phyloP scores from a whole-genome alignment of 1,140 invertebrate species.

The Whitmania pigra region DNA sequence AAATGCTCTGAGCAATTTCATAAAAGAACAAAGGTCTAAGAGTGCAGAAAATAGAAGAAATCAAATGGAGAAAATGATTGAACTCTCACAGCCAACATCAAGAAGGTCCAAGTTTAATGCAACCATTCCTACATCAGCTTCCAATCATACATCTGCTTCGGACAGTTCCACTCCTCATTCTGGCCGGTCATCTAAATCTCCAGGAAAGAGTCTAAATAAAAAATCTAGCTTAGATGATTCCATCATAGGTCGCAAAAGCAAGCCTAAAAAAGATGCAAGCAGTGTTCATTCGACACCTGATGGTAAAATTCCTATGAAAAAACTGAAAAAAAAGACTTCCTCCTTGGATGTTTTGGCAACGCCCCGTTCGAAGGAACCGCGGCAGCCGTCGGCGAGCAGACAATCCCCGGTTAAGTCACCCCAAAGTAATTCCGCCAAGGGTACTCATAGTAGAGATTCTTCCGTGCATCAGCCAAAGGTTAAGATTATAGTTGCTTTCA shows the following conservation, averaged over 20 bases:
- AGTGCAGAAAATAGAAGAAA: conserved; percentile 11
- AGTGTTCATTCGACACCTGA: too few species aligned
- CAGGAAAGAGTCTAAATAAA: conserved; percentile 4
- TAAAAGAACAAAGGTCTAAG: conserved; percentile 6
- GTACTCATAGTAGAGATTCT: conserved; percentile 5
- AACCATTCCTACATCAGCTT: conserved; percentile 10
- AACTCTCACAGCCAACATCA: conserved; percentile 8
- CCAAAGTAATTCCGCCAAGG: background rate
- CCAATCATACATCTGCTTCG: conserved; percentile 13
- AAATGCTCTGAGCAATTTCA: background rate
- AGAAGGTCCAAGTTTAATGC: conserved; percentile 5
- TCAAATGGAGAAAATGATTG: conserved; percentile 5
- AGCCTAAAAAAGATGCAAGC: too few species aligned
- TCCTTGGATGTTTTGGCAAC: conserved; percentile 5
- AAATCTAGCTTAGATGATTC: conserved; percentile 11
- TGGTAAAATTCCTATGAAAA: background rate
- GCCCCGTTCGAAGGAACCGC: background rate
- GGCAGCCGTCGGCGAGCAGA: background rate
- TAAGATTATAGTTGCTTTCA: background rate
- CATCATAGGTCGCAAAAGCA: background rate
- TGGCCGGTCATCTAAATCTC: conserved; percentile 4
- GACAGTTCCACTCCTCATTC: conserved; percentile 6
- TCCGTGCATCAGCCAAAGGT: background rate
- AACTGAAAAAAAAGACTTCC: conserved; percentile 10
- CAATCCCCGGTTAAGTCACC: background rate